phyloP scores from a whole-genome alignment of 2,888 invertebrate genomes.

The Drosophila anomalipes region DNA sequence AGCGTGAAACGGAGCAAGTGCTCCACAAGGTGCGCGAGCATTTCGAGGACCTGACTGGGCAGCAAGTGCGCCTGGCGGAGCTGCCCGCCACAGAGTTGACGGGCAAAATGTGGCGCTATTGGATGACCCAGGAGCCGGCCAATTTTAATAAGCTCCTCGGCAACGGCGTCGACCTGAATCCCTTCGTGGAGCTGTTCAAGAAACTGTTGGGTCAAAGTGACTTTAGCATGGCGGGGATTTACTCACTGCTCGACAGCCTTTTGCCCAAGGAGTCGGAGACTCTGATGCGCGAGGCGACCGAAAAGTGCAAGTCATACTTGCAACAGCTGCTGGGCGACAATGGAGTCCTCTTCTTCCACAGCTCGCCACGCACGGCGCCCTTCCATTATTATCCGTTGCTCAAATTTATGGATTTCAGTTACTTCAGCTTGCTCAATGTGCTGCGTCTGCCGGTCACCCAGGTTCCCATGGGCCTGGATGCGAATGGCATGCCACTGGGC shows the following conservation, averaged over 20 bases:
- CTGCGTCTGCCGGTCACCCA: conserved; percentile 91
- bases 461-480: conserved; percentile 93
- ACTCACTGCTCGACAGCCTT: conserved; percentile 88
- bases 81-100: conserved; percentile 85
- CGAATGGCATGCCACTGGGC: conserved; percentile 93
- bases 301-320: conserved; percentile 87
- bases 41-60: conserved; percentile 84
- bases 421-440: conserved; percentile 94
- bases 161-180: conserved; percentile 87
- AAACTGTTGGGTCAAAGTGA: conserved; percentile 88
- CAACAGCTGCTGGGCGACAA: conserved; percentile 90
- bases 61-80: conserved; percentile 74
- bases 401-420: conserved; percentile 93
- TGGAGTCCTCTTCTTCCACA: conserved; percentile 94
- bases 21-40: conserved; percentile 87
- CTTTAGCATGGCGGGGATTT: conserved; percentile 89
- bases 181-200: conserved; percentile 87
- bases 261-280: conserved; percentile 88
- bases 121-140: conserved; percentile 90
- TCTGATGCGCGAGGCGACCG: conserved; percentile 88
- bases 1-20: conserved; percentile 88
- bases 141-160: conserved; percentile 88
- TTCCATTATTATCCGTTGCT: conserved; percentile 92
- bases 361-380: conserved; percentile 91
- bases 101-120: conserved; percentile 90